A percentile compares a stretch with the other conserved stretches of the same genome.
phyloP scores from a whole-genome alignment of 2,113 vertebrate species.

The Siphamia tubifer region DNA sequence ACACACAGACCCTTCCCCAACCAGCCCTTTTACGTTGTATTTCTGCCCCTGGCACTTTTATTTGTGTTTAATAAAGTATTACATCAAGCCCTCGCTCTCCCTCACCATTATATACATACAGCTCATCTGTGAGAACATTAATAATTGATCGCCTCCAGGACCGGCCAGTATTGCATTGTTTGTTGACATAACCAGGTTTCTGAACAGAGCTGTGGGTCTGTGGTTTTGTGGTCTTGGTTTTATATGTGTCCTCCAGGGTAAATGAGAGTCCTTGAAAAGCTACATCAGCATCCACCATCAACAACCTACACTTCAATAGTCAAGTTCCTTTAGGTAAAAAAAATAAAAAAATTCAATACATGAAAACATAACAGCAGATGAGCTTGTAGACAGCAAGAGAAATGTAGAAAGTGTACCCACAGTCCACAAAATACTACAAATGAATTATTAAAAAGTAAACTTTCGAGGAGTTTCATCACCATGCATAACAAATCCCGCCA shows the following conservation, averaged over 20 bases:
- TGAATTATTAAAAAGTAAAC: background rate
- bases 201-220: background rate
- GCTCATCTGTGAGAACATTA: constrained; percentile 7
- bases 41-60: constrained; percentile 31
- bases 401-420: too few relatives aligned
- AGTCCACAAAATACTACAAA: background rate
- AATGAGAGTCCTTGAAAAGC: background rate
- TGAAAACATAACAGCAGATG: too few relatives aligned
- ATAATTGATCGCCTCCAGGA: constrained; percentile 23
- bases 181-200: background rate
- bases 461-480: constrained; percentile 5
- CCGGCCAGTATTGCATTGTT: constrained; percentile 8
- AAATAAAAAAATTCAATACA: background rate
- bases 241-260: background rate
- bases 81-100: constrained; percentile 15
- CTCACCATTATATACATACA: constrained; percentile 5
- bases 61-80: constrained; percentile 42
- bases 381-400: too few relatives aligned
- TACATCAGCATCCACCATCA: background rate
- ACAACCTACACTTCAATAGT: background rate
- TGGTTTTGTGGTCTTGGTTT: constrained; percentile 11
- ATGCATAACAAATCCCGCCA: too few relatives aligned
- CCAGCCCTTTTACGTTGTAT: background rate
- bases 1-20: background rate
- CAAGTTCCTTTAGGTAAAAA: background rate